phyloP scores from a whole-genome alignment of 2,888 invertebrate species.

The Catotricha subobsoleta region DNA sequence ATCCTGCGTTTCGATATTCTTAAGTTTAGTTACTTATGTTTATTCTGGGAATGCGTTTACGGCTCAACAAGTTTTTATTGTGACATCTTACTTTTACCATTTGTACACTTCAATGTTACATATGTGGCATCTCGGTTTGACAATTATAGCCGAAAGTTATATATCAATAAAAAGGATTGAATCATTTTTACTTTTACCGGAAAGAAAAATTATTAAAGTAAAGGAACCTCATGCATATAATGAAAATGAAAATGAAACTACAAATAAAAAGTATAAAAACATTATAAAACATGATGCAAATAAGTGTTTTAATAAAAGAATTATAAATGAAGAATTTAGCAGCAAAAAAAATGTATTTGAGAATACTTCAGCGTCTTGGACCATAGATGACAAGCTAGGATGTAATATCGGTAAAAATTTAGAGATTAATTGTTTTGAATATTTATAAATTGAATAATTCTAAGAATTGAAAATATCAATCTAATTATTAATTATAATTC shows the following conservation, averaged over 20 bases:
- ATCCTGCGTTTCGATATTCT: constrained; percentile 51
- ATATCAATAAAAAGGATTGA: constrained; percentile 57
- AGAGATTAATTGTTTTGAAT: no score
- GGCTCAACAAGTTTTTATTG: constrained; percentile 52
- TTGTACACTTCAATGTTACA: constrained; percentile 38
- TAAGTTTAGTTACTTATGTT: constrained; percentile 45
- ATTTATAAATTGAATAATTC: no score
- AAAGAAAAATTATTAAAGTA: constrained; percentile 13
- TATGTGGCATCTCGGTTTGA: constrained; percentile 28
- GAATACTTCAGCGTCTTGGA: no score
- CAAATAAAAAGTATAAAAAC: no score
- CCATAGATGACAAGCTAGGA: no score
- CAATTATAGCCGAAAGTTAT: constrained; percentile 51
- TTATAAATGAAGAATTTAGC: no score
- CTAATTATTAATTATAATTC: background rate
- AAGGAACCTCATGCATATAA: constrained; percentile 34
- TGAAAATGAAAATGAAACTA: no score
- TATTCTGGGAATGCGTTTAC: constrained; percentile 40
- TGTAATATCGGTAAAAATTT: no score
- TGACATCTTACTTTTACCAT: constrained; percentile 39
- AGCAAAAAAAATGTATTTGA: no score
- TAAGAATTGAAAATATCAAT: no score
- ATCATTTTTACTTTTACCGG: constrained; percentile 35
- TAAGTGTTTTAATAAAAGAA: no score
- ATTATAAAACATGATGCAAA: no score